Evolutionary conservation across 2,888 invertebrate species (phyloP), one percentile per base, ranked within the genome.

Genomic region (Plagiodera versicolora): DNA sequence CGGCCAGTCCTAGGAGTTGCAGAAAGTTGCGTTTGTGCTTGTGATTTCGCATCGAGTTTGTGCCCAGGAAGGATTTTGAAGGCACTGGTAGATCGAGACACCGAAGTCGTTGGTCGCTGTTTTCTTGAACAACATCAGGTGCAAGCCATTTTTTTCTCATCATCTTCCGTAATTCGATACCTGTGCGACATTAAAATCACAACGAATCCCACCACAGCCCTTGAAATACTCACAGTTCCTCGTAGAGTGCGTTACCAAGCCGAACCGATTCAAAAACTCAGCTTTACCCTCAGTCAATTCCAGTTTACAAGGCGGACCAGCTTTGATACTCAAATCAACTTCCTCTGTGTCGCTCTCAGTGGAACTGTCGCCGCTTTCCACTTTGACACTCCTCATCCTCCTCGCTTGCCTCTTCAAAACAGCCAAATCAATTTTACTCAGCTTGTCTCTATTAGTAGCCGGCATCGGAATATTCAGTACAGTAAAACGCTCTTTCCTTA

Each of bases 191-290:
- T 44, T 30, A 51, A 48, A 57, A 39, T 5, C 6, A 24, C 24
- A 24, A 24, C 24, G 6, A 24, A 24, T 5, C 24, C 24, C 24
- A 24, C 24, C 3, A 24, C 24, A 20, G 1, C 24, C 9, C 35
- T 14, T n/a, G 9, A 1, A 44, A 52, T 48, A 70, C 81, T 81
- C 81, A 89, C 89, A 87, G 80, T 86, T 87, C 70, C 80, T 86
- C 64, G 77, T 80, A 52, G 81, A 80, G 57, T 83, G 82, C n/a
- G 89, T 86, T 6, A 87, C 87, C 60, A 90, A 78, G 52, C 83
- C 85, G 65, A 89, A 85, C 67, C 83, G 81, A 20, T 85, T 82
- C 55, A 90, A 80, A 75, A 89, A 89, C 14, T 84, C 80, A 14
- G 85, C 75, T 74, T 90, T 85, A 50, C 82, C 80, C 28, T 82